Percentiles rank a stretch among this genome's conserved stretches.
phyloP scores from a whole-genome alignment of 2,797 vertebrate genomes.

The Sphenopsis melanotis region DNA sequence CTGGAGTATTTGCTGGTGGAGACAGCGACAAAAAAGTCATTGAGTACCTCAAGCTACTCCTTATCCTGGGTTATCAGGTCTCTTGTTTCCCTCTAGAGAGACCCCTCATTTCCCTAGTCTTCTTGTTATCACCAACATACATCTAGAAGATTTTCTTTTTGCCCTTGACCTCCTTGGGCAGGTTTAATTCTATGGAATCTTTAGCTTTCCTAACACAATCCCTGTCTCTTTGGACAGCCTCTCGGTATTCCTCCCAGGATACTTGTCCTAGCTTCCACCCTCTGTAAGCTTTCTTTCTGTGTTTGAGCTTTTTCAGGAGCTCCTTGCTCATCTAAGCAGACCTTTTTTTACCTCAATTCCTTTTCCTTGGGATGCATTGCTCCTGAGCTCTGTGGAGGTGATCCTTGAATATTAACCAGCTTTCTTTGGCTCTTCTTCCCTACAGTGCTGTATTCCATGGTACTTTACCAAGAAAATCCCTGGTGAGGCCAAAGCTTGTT shows the following conservation, averaged over 20 bases:
- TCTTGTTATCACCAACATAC: not conserved
- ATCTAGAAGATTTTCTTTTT: not conserved
- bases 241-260: not conserved
- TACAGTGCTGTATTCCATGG: not conserved
- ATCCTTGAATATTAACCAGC: not conserved
- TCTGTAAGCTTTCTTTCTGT: not conserved
- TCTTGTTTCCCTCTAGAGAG: not conserved
- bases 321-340: not conserved
- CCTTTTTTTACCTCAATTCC: not conserved
- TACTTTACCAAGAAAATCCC: not conserved
- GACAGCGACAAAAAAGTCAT: not conserved
- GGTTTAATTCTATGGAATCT: not conserved
- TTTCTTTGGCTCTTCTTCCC: not conserved
- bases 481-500: not conserved
- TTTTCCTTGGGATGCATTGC: not conserved
- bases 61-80: not conserved
- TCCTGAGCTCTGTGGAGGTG: not conserved
- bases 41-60: not conserved
- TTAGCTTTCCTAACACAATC: not conserved
- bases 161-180: not conserved
- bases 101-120: not conserved
- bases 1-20: not conserved
- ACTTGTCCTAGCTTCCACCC: not conserved
- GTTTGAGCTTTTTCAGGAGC: not conserved
- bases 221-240: not conserved